A percentile compares a stretch with the other conserved stretches of the same genome.
Conservation (phyloP, 2,888 invertebrate genomes). For the Oscheius onirici region DNA sequence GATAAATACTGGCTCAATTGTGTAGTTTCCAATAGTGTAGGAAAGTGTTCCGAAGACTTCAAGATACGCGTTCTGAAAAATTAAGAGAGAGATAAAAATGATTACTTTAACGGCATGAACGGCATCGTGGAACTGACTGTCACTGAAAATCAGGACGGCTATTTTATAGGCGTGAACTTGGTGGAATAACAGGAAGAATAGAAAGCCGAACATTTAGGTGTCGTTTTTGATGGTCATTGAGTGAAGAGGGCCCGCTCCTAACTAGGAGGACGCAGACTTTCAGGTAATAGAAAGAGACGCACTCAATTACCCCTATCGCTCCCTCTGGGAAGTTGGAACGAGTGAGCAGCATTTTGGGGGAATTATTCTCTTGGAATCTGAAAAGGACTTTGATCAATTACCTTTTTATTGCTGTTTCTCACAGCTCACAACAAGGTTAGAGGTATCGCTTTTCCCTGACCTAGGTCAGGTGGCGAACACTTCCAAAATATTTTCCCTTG, state of each 20-base stretch:
- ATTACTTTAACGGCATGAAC: conserved; percentile 44
- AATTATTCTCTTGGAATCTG: neutral
- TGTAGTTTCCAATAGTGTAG: conserved; percentile 42
- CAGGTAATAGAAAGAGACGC: conserved; percentile 26
- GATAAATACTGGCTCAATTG: conserved; percentile 44
- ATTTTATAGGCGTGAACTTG: conserved; percentile 33
- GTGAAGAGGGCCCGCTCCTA: neutral
- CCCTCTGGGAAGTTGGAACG: conserved; percentile 5
- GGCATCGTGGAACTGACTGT: conserved; percentile 40
- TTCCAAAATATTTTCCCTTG: conserved; percentile 3
- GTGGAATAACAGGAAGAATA: neutral
- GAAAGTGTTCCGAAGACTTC: conserved; percentile 46
- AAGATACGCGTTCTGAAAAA: conserved; percentile 44
- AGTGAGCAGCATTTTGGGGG: neutral
- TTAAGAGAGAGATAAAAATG: neutral
- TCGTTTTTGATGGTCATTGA: neutral
- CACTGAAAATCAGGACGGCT: conserved; percentile 46
- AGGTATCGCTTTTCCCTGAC: neutral
- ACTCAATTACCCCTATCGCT: conserved; percentile 27
- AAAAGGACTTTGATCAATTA: neutral
- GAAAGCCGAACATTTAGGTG: no score
- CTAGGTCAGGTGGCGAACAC: neutral
- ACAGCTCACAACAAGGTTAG: no score
- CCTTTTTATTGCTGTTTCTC: neutral
- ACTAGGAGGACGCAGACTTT: conserved; percentile 8